Evolutionary conservation across 2,113 vertebrate genomes (phyloP).

Genomic region (Campylomormyrus tamandua): DNA sequence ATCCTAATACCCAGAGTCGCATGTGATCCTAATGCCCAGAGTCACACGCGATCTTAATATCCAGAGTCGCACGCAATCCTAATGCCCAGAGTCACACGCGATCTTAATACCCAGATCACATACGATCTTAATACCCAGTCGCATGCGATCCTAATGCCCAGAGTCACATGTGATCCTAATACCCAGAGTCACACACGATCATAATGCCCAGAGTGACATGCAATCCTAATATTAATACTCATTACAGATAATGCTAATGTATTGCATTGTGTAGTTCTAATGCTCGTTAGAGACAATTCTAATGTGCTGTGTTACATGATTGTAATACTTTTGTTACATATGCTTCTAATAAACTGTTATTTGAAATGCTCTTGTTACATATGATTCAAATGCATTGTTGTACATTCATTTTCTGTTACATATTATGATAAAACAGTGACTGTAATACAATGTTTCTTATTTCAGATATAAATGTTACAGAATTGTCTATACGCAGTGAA

Average conservation of each 20-base stretch:
- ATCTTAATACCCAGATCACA: background rate
- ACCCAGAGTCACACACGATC: background rate
- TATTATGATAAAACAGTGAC: background rate
- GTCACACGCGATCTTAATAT: too few relatives aligned
- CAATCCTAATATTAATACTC: background rate
- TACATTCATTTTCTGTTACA: background rate
- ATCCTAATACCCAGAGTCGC: too few relatives aligned
- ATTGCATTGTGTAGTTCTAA: background rate
- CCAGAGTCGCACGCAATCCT: too few relatives aligned
- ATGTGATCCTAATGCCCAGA: background rate
- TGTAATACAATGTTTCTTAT: background rate
- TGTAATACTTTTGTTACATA: background rate
- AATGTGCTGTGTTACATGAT: background rate
- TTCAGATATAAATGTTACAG: background rate
- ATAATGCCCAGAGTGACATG: background rate
- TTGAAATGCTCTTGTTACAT: background rate
- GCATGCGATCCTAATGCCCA: background rate
- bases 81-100: too few relatives aligned
- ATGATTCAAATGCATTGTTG: background rate
- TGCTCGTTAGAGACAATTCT: background rate
- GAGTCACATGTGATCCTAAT: too few relatives aligned
- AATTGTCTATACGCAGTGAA: background rate
- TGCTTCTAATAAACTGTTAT: background rate
- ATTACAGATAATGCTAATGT: background rate
- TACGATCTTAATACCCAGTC: background rate